These are phyloP conservation scores for Dermolepida albohirtum DNA, from an alignment of 2,888 invertebrate genomes.

Conservation along the genomic window DNA sequence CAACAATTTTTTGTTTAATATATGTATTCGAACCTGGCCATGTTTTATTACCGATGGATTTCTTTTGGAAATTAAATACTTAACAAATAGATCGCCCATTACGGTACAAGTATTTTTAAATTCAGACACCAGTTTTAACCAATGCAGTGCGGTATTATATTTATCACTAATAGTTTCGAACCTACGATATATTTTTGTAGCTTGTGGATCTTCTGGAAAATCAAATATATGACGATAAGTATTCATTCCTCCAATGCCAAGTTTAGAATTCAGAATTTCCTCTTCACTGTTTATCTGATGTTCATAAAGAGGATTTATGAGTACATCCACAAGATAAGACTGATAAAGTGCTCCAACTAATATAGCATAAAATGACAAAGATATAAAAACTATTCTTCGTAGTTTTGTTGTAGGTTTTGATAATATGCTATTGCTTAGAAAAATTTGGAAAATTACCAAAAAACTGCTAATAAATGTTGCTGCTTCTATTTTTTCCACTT, in stretches of 20 bases:
- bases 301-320: constrained; percentile 69
- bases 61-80: constrained; percentile 46
- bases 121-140: constrained; percentile 47
- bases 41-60: constrained; percentile 42
- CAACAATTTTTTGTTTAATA: constrained; percentile 63
- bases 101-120: constrained; percentile 52
- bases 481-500: constrained; percentile 26
- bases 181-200: constrained; percentile 47
- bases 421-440: constrained; percentile 67
- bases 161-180: constrained; percentile 45
- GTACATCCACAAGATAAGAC: constrained; percentile 70
- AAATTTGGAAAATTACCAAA: constrained; percentile 55
- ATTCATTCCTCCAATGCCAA: constrained; percentile 66
- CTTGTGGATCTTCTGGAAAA: constrained; percentile 35
- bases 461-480: constrained; percentile 46
- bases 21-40: constrained; percentile 46
- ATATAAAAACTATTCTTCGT: constrained; percentile 68
- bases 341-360: constrained; percentile 70
- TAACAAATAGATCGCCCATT: constrained; percentile 49
- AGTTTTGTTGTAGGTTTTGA: constrained; percentile 67
- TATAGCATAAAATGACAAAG: constrained; percentile 68
- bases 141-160: constrained; percentile 47
- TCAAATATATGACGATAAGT: constrained; percentile 63
- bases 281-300: constrained; percentile 69
- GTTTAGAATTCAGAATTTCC: constrained; percentile 67